Percentiles rank a stretch among this genome's conserved stretches.
phyloP scores from a whole-genome alignment of 2,113 vertebrate species.

The Penelope pileata region DNA sequence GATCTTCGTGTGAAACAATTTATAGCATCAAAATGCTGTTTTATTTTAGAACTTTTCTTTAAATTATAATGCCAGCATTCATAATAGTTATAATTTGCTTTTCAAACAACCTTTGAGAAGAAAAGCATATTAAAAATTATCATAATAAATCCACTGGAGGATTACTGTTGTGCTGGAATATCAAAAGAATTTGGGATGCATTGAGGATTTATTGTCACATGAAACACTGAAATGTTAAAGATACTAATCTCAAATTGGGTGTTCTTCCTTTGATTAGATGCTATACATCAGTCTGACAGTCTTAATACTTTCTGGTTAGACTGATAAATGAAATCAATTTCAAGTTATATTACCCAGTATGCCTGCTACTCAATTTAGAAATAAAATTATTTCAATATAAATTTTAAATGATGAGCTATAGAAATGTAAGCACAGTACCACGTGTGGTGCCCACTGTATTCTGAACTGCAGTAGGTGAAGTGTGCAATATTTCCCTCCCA shows the following conservation, averaged over 20 bases:
- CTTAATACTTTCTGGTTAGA: constrained; percentile 57
- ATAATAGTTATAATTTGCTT: constrained; percentile 63
- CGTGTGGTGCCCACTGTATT: background rate
- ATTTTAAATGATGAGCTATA: constrained; percentile 7
- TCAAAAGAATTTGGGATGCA: constrained; percentile 59
- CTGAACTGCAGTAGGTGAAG: background rate
- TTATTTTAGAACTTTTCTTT: constrained; percentile 38
- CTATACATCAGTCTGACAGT: constrained; percentile 64
- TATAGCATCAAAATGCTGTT: constrained; percentile 61
- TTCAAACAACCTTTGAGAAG: constrained; percentile 61
- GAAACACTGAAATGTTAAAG: constrained; percentile 55
- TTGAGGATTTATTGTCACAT: constrained; percentile 64
- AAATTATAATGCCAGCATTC: constrained; percentile 42
- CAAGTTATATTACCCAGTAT: constrained; percentile 42
- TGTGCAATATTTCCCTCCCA: background rate
- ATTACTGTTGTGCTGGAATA: constrained; percentile 64
- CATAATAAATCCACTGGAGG: constrained; percentile 68
- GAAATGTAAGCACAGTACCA: background rate
- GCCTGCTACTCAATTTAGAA: constrained; percentile 49
- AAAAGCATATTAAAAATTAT: constrained; percentile 67
- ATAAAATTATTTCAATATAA: constrained; percentile 43
- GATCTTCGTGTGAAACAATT: constrained; percentile 53
- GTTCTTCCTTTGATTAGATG: constrained; percentile 63
- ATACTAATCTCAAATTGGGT: constrained; percentile 51
- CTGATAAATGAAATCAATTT: constrained; percentile 68